A percentile compares a stretch with the other conserved stretches of the same genome.
phyloP scores from a whole-genome alignment of 1,140 invertebrate species.

The Temnothorax nylanderi region DNA sequence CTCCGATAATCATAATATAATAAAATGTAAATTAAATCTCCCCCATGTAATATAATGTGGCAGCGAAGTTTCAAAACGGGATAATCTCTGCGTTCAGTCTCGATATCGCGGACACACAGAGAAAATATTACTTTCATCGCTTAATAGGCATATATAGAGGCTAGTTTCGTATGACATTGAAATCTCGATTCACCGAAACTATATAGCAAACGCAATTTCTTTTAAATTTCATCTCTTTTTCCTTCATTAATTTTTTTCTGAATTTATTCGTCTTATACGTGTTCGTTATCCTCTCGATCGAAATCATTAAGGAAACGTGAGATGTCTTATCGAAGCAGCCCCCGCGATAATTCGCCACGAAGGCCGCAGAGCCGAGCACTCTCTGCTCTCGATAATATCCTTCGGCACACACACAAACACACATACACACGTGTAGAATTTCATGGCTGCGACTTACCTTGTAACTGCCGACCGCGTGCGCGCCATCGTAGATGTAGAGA shows the following conservation, averaged over 20 bases:
- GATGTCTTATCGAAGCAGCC: constrained; percentile 30
- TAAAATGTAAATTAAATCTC: constrained; percentile 28
- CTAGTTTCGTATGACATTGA: background rate
- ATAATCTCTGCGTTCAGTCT: constrained; percentile 1
- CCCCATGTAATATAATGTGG: background rate
- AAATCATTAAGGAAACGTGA: constrained; percentile 45
- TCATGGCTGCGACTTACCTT: constrained; percentile 88
- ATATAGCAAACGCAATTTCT: background rate
- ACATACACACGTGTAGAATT: background rate
- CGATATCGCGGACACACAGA: background rate
- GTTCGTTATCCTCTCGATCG: constrained; percentile 13
- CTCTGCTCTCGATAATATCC: constrained; percentile 11
- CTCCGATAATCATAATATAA: constrained; percentile 9
- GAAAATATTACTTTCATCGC: background rate
- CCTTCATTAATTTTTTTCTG: background rate
- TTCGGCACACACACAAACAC: background rate
- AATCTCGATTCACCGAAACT: background rate
- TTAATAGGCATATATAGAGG: background rate
- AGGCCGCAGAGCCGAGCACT: background rate
- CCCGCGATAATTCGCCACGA: constrained; percentile 13
- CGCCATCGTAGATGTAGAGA: constrained; percentile 96
- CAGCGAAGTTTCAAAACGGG: background rate
- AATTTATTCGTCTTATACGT: background rate
- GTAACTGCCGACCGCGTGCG: constrained; percentile 93
- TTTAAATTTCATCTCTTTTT: background rate